A percentile compares a stretch with the other conserved stretches of the same genome.
These are phyloP conservation scores for Phlogophora meticulosa DNA, from an alignment of 2,888 invertebrate genomes.

Conservation along the genomic window DNA sequence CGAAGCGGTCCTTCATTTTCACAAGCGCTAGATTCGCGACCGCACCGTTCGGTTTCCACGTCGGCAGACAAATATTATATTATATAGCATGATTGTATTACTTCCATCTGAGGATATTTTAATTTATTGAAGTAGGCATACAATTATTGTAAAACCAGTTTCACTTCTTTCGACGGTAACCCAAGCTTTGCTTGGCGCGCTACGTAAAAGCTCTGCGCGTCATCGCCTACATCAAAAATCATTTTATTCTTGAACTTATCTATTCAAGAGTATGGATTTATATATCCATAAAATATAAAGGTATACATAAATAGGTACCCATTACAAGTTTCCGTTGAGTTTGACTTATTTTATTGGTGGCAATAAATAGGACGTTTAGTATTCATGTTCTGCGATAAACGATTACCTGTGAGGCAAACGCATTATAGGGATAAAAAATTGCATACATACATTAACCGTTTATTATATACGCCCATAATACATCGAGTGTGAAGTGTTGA, in stretches of 20 bases:
- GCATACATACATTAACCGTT: conserved; percentile 71
- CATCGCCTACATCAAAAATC: conserved; percentile 28
- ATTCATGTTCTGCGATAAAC: conserved; percentile 75
- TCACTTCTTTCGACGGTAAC: conserved; percentile 4
- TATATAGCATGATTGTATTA: conserved; percentile 24
- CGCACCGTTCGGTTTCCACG: conserved; percentile 24
- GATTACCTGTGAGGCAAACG: conserved; percentile 71
- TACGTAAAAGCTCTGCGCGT: conserved; percentile 48
- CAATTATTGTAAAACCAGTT: conserved; percentile 26
- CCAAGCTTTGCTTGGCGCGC: conserved; percentile 39
- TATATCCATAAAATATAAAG: conserved; percentile 46
- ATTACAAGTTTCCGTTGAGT: conserved; percentile 54
- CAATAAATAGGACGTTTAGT: conserved; percentile 77
- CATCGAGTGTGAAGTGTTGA: conserved; percentile 60
- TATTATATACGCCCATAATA: conserved; percentile 65
- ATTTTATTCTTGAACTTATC: conserved; percentile 42
- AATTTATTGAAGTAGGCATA: conserved; percentile 10
- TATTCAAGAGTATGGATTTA: conserved; percentile 25
- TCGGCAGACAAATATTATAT: conserved; percentile 12
- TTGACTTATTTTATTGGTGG: conserved; percentile 67
- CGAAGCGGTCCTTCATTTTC: conserved; percentile 32
- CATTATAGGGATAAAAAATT: conserved; percentile 73
- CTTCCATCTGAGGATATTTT: background rate
- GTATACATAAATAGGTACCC: conserved; percentile 30
- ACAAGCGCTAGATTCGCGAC: conserved; percentile 17